Base-by-base conservation (phyloP, 2,888 invertebrate genomes). In the Andrena marginata region DNA sequence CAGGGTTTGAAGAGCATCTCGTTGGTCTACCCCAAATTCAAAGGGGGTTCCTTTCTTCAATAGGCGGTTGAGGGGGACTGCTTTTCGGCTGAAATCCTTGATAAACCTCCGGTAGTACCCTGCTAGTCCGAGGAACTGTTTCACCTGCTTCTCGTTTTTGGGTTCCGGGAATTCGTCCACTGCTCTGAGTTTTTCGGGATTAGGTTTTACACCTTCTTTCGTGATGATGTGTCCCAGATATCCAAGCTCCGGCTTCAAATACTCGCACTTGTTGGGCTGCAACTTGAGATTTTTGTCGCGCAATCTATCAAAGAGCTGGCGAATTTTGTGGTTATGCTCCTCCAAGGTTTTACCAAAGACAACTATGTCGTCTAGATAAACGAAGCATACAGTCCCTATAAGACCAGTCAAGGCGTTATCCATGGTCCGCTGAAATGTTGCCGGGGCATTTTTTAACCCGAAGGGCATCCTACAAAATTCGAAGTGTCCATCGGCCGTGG, bases 61-160 rank as follows among this genome's bases (percentile, higher is more conserved):
- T n/a, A 4, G 29, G 69, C 89, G 90, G 88, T 91, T 56, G 92
- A 54, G 0, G 1, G 91, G 92, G 72, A 82, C 85, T 0, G 91
- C 84, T 5, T 89, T 78, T 73, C 78, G 76, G 16, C 86, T 72
- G 49, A 91, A 93, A 8, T 89, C 59, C 48, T 70, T n/a, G 2
- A 93, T 90, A 56, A 93, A 93, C 54, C 89, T 82, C 26, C 26
- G 1, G 26, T 26, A 26, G 26, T 26, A 26, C 26, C 26, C 26
- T 26, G 26, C 26, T 2, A 92, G 78, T 26, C 92, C 93, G 8
- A 92, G 56, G 42, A 93, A 93, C 49, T 81, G 70, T 79, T 88
- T 89, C 0, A 90, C 74, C 23, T 89, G 83, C 63, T 85, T 89
- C 0, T 65, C 23, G 13, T 49, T 72, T 20, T 70, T 77, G 0